Base-by-base conservation (phyloP, 1,140 invertebrate genomes). In the Ephestia elutella region DNA sequence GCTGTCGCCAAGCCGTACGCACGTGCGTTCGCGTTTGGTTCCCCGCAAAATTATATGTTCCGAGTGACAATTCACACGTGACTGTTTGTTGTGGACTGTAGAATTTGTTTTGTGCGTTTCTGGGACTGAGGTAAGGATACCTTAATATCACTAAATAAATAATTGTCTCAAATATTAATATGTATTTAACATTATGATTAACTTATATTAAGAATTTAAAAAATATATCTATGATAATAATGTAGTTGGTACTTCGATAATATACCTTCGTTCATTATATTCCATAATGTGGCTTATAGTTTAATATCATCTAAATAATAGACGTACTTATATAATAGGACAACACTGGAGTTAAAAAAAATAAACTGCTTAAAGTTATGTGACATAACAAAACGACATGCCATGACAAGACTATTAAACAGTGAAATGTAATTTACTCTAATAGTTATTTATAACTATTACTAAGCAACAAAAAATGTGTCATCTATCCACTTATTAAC, bases 1-100 rank as follows among this genome's bases (percentile, higher is more conserved):
- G 83, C 63, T 70, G 74, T 64, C 68, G 70, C 59, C 73, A 58
- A 57, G 57, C 63, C 50, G 62, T 28, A 21, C 63, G 73, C 80
- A 80, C 76, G 79, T 62, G 62, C 63, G 21, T 49, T 21, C 57
- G 54, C 17, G 54, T 32, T 18, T 53, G 65, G 58, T 49, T 54
- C 57, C 59, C 60, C 55, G 20, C 58, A 65, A 68, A 69, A 54
- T 60, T 60, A 62, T 44, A 49, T 18, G 19, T 60, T 21, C 18
- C 32, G 15, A 54, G 49, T 44, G 51, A 21, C 21, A 25, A 20
- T 54, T 54, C 18, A 49, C 13, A 49, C 51, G 58, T 60, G 58
- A 60, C 44, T 48, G 44, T 60, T 54, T 51, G 9, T 18, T 60
- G 58, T 60, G 58, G 51, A 60, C 51, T 38, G 30, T 50, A 28